Evolutionary conservation across 2,797 vertebrate genomes (phyloP).

Genomic region (Lacerta viridis): DNA sequence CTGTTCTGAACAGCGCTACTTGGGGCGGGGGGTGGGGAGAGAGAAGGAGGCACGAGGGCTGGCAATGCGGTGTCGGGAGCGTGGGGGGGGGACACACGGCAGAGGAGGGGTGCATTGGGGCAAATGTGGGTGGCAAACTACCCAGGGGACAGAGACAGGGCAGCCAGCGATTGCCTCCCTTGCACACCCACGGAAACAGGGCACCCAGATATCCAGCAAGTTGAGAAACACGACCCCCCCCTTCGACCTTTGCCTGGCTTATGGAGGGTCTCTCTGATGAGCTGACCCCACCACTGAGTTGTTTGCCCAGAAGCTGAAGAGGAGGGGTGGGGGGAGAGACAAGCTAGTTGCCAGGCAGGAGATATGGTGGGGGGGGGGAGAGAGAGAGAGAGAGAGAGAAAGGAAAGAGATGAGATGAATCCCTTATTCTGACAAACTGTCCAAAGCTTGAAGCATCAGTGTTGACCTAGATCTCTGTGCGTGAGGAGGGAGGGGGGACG

Average conservation of each 20-base stretch:
- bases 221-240: background rate
- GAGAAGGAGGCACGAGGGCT: background rate
- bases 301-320: conserved; percentile 10
- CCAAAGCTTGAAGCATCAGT: conserved; percentile 41
- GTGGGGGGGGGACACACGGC: background rate
- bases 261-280: background rate
- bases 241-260: background rate
- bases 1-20: conserved; percentile 15
- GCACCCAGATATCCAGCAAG: background rate
- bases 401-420: conserved; percentile 4
- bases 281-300: background rate
- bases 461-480: conserved; percentile 32
- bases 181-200: background rate
- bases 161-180: too few relatives aligned
- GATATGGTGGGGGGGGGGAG: background rate
- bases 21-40: background rate
- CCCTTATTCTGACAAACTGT: conserved; percentile 49
- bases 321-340: background rate
- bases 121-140: background rate
- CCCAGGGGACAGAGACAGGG: too few relatives aligned
- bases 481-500: background rate
- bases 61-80: background rate
- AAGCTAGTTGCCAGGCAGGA: conserved; percentile 39
- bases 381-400: background rate
- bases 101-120: too few relatives aligned